Base-by-base conservation (phyloP, 2,113 vertebrate species). In the Cranoglanis bouderius region DNA sequence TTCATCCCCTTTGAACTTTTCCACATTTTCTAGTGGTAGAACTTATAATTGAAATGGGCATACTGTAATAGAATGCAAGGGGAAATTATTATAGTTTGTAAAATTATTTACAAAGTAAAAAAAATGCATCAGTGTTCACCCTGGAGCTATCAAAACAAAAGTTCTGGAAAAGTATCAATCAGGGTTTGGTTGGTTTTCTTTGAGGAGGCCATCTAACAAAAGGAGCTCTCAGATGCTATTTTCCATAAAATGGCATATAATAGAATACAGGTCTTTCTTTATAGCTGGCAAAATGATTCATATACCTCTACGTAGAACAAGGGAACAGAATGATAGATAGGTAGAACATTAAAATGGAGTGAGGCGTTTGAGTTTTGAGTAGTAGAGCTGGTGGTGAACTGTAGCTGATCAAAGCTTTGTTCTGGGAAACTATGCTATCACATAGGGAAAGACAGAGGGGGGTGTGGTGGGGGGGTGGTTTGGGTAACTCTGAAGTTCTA, bases 391-490 rank as follows among this genome's bases (percentile, higher is more conserved):
- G 91, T 87, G 88, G 85, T 86, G 74, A 86, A 86, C 46, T 55
- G 80, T 67, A 65, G 83, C 65, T 84, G 90, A 93, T 91, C 90
- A 92, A 93, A 92, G 92, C 91, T 88, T 63, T 40, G 6, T 81
- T 92, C 90, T 88, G 84, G 1, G 53, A 92, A 91, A 91, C 90
- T 92, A 91, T 93, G 92, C 88, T 92, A 43, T 80, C 87, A 82
- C 40, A 91, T 86, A 91, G 88, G 91, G 92, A 24, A 5, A 55
- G 24, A 6, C 53, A 49, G 55, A 40, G 67, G 49, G 59, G 65
- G 19, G 59, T 6, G 55, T 88, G 72, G 2, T 18, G 18, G 18
- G 72, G 51, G 82, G 32, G 81, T 80, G 67, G 35, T 84, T 70
- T 49, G 29, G 77, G 86, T 40, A 74, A 87, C 84, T 86, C 90